Conservation (phyloP, 2,797 vertebrate genomes). For the Kryptopterus vitreolus region DNA sequence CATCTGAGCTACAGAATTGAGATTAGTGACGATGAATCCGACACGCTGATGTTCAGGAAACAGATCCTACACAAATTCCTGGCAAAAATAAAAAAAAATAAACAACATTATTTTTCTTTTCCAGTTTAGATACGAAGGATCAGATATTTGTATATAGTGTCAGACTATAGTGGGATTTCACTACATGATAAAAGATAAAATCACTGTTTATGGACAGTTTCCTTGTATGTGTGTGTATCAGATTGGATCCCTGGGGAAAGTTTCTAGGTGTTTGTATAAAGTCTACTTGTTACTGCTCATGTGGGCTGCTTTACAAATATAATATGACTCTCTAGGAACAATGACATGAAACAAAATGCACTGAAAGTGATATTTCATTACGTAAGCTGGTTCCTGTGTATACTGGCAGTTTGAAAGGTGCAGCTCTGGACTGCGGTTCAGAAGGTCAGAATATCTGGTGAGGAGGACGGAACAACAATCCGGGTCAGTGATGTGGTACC, state of each 20-base stretch:
- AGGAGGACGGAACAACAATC: slow-evolving; percentile 30
- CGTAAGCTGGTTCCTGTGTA: no score
- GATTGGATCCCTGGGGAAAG: neutral
- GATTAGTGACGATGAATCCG: neutral
- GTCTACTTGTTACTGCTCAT: neutral
- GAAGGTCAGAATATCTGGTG: slow-evolving; percentile 40
- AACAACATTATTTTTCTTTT: no score
- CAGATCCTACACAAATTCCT: neutral
- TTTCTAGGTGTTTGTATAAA: neutral
- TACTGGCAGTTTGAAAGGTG: neutral
- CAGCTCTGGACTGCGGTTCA: slow-evolving; percentile 9
- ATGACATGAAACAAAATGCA: neutral
- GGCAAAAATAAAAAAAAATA: no score
- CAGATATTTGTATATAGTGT: no score
- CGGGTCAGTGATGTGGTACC: slow-evolving; percentile 33
- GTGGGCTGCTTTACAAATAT: neutral
- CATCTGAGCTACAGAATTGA: no score
- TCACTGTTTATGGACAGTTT: neutral
- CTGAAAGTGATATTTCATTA: neutral
- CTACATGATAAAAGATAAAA: no score
- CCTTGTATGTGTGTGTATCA: neutral
- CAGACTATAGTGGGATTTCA: no score
- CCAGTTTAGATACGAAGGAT: no score
- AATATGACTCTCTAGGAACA: neutral
- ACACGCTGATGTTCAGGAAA: neutral